phyloP scores from a whole-genome alignment of 2,888 invertebrate species.

The Dermolepida albohirtum region DNA sequence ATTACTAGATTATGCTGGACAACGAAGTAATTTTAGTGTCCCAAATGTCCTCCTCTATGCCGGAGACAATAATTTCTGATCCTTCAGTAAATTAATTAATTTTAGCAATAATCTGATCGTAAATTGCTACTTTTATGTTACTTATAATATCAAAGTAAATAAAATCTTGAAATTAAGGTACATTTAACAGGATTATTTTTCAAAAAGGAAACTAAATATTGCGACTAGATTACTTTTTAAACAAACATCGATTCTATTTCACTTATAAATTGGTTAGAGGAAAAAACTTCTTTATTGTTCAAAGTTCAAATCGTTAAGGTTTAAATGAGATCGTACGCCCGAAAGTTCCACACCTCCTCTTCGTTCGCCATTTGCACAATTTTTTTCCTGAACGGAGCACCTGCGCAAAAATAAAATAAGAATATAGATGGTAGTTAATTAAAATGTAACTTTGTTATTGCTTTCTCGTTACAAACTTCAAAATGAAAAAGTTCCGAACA shows the following conservation, averaged over 20 bases:
- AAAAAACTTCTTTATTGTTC: conserved; percentile 30
- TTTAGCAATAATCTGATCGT: too few relatives aligned
- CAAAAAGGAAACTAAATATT: conserved; percentile 41
- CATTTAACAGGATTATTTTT: conserved; percentile 30
- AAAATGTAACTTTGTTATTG: conserved; percentile 17
- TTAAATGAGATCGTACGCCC: conserved; percentile 9
- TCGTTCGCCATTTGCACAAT: too few relatives aligned
- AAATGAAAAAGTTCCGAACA: too few relatives aligned
- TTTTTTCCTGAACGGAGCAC: background rate
- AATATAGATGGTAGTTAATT: conserved; percentile 20
- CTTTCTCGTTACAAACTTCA: background rate
- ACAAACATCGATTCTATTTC: conserved; percentile 36
- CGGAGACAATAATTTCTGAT: too few relatives aligned
- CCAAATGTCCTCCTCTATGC: too few relatives aligned
- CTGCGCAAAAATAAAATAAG: conserved; percentile 13
- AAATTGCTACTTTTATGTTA: too few relatives aligned
- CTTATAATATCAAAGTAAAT: background rate
- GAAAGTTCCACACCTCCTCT: conserved; percentile 10
- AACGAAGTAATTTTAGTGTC: too few relatives aligned
- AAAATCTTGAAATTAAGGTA: conserved; percentile 11
- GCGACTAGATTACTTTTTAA: conserved; percentile 42
- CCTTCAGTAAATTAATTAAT: too few relatives aligned
- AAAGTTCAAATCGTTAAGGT: conserved; percentile 32
- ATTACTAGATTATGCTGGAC: too few relatives aligned
- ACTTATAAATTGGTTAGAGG: conserved; percentile 35